A percentile compares a stretch with the other conserved stretches of the same genome.
These are phyloP conservation scores for Drosophila hamatofila DNA, from an alignment of 2,888 invertebrate species.

Conservation along the genomic window DNA sequence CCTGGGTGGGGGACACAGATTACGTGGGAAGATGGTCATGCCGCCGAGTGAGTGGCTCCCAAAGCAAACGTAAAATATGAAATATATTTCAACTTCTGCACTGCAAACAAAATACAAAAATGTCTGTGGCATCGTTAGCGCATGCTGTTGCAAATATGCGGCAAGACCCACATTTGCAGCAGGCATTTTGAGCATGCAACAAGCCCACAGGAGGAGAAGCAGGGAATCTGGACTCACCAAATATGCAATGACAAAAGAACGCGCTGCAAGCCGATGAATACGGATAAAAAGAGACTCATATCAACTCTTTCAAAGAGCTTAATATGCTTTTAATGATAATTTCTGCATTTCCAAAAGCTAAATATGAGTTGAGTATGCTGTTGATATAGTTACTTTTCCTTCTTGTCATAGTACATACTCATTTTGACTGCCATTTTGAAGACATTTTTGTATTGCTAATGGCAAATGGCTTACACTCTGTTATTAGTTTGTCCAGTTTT, in stretches of 20 bases:
- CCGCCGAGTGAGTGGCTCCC: conserved; percentile 56
- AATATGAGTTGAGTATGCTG: background rate
- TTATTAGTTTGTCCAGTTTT: conserved; percentile 51
- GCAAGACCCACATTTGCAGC: conserved; percentile 36
- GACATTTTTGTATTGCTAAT: conserved; percentile 55
- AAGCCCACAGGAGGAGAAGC: conserved; percentile 28
- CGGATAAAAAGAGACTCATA: background rate
- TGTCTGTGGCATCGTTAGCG: conserved; percentile 64
- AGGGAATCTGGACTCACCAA: conserved; percentile 39
- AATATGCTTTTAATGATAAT: background rate
- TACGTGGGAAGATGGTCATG: background rate
- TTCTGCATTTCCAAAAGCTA: background rate
- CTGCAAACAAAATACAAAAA: conserved; percentile 49
- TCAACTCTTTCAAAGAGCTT: background rate
- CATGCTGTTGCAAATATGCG: conserved; percentile 62
- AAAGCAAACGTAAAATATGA: conserved; percentile 82
- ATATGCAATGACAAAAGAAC: conserved; percentile 72
- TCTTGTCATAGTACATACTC: background rate
- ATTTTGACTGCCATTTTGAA: conserved; percentile 44
- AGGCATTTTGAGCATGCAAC: conserved; percentile 57
- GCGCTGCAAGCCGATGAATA: conserved; percentile 21
- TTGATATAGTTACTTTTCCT: background rate
- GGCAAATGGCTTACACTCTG: conserved; percentile 65
- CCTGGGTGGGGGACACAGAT: background rate
- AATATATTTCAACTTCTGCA: conserved; percentile 79